A percentile compares a stretch with the other conserved stretches of the same genome.
phyloP scores from a whole-genome alignment of 2,113 vertebrate species.

The Egretta garzetta region DNA sequence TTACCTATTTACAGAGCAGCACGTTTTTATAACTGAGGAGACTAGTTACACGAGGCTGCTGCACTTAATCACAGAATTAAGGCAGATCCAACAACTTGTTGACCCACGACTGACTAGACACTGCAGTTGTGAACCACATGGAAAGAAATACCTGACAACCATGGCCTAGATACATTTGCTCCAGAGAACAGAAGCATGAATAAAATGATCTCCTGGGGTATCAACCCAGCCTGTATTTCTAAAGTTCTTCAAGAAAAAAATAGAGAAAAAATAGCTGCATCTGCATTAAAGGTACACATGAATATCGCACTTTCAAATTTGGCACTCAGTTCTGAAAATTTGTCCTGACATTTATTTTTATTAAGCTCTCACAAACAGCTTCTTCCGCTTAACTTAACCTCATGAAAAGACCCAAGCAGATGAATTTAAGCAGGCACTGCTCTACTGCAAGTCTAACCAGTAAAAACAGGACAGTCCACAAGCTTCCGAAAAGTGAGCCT shows the following conservation, averaged over 20 bases:
- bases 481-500: not conserved
- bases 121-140: not conserved
- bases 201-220: not conserved
- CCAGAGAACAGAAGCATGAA: not conserved
- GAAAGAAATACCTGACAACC: not conserved
- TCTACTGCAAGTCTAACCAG: not conserved
- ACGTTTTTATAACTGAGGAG: not conserved
- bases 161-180: not conserved
- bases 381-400: not conserved
- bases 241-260: not conserved
- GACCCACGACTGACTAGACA: not conserved
- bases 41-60: not conserved
- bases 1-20: not conserved
- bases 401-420: not conserved
- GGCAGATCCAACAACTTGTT: not conserved
- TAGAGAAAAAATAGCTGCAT: not conserved
- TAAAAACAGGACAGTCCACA: not conserved
- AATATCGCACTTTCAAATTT: not conserved
- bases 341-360: not conserved
- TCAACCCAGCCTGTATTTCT: not conserved
- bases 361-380: not conserved
- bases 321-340: not conserved
- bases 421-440: not conserved
- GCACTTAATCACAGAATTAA: not conserved
- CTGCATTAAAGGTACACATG: not conserved